phyloP scores from a whole-genome alignment of 1,140 invertebrate genomes.

The Melitaea cinxia region DNA sequence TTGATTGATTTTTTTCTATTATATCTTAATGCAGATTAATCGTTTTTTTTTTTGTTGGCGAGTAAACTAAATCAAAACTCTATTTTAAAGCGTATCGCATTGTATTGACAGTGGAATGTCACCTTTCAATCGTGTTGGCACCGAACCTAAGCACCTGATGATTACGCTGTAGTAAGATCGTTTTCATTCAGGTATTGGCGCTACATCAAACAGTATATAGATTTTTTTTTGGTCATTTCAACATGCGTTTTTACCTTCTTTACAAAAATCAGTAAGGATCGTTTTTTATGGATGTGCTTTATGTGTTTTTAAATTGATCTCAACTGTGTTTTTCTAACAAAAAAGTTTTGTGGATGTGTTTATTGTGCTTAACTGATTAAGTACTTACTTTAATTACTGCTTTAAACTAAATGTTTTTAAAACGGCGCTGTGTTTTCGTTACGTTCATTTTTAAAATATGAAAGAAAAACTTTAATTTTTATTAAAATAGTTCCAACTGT shows the following conservation, averaged over 20 bases:
- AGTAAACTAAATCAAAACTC: too few relatives aligned
- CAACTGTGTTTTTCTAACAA: background rate
- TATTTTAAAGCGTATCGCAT: background rate
- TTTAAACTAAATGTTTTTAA: too few relatives aligned
- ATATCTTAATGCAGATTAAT: too few relatives aligned
- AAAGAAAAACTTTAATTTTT: too few relatives aligned
- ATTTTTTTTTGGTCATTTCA: conserved; percentile 32
- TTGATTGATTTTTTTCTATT: too few relatives aligned
- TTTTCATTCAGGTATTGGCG: conserved; percentile 18
- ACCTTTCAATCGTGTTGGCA: background rate
- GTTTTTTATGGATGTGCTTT: conserved; percentile 30
- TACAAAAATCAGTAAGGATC: conserved; percentile 65
- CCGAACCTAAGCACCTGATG: background rate
- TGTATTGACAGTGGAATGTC: background rate
- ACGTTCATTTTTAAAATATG: too few relatives aligned
- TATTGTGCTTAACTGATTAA: too few relatives aligned
- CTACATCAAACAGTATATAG: conserved; percentile 11
- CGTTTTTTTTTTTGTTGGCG: too few relatives aligned
- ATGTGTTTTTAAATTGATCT: background rate
- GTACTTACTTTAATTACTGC: too few relatives aligned
- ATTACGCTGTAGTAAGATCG: background rate
- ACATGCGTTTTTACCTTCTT: conserved; percentile 64
- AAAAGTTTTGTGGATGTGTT: too few relatives aligned
- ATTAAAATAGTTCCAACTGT: too few relatives aligned
- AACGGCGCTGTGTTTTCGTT: too few relatives aligned